phyloP scores from a whole-genome alignment of 2,113 vertebrate species.

The Paratilapia polleni region DNA sequence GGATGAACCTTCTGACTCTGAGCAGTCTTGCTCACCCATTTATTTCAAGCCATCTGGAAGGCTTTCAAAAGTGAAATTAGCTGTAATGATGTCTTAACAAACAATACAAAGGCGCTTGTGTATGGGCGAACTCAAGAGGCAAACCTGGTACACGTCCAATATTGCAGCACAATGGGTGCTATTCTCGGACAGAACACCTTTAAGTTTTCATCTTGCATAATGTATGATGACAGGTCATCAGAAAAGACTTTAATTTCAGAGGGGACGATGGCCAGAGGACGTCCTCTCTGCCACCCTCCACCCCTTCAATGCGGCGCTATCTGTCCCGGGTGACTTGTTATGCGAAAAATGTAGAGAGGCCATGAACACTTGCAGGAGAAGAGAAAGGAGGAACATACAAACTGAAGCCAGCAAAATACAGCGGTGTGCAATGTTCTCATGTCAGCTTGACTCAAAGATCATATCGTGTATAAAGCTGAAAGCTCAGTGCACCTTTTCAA shows the following conservation, averaged over 20 bases:
- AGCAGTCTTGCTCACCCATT: slow-evolving; percentile 22
- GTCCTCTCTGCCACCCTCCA: slow-evolving; percentile 29
- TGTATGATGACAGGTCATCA: slow-evolving; percentile 68
- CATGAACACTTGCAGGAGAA: neutral
- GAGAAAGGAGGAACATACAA: neutral
- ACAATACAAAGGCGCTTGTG: slow-evolving; percentile 75
- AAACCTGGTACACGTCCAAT: slow-evolving; percentile 62
- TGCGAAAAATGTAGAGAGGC: slow-evolving; percentile 40
- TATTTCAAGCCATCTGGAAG: slow-evolving; percentile 54
- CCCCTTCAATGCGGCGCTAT: slow-evolving; percentile 26
- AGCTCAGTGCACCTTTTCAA: neutral
- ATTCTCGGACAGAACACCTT: slow-evolving; percentile 75
- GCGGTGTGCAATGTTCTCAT: neutral
- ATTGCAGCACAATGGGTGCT: slow-evolving; percentile 73
- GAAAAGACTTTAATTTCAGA: slow-evolving; percentile 59
- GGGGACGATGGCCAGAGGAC: slow-evolving; percentile 58
- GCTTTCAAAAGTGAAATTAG: slow-evolving; percentile 66
- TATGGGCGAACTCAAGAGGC: slow-evolving; percentile 53
- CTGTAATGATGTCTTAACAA: slow-evolving; percentile 63
- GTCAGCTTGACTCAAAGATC: neutral
- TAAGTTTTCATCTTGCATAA: slow-evolving; percentile 51
- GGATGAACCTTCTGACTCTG: slow-evolving; percentile 53
- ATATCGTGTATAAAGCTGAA: neutral
- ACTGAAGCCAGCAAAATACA: neutral
- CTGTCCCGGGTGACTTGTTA: slow-evolving; percentile 38